phyloP scores from a whole-genome alignment of 2,888 invertebrate genomes.

The Zaprionus bogoriensis region DNA sequence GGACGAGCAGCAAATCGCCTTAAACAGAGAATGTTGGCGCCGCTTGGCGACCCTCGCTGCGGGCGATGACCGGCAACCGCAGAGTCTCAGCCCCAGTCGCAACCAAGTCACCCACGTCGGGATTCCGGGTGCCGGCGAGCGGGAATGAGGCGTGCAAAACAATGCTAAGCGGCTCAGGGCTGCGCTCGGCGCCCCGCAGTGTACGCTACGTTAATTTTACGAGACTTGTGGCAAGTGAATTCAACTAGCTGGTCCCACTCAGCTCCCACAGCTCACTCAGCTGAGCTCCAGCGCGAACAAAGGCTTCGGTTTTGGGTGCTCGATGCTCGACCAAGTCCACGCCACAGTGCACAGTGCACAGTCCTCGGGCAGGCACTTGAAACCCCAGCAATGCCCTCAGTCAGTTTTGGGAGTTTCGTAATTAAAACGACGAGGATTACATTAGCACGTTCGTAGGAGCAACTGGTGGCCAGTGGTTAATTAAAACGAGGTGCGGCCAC shows the following conservation, averaged over 20 bases:
- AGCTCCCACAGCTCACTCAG: too few species aligned
- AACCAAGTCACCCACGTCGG: slow-evolving; percentile 24
- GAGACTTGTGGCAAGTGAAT: slow-evolving; percentile 61
- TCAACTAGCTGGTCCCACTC: slow-evolving; percentile 44
- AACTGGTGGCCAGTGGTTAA: slow-evolving; percentile 71
- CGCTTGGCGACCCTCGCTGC: slow-evolving; percentile 34
- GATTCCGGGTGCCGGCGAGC: not conserved
- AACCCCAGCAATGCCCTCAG: slow-evolving; percentile 24
- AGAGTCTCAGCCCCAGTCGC: not conserved
- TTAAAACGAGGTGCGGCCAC: slow-evolving; percentile 51
- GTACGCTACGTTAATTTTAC: slow-evolving; percentile 65
- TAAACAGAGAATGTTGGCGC: slow-evolving; percentile 32
- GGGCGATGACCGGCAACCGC: slow-evolving; percentile 22
- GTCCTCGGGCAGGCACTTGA: slow-evolving; percentile 29
- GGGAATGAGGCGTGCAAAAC: slow-evolving; percentile 32
- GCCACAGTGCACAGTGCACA: not conserved
- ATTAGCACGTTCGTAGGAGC: slow-evolving; percentile 64
- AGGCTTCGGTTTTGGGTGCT: slow-evolving; percentile 13
- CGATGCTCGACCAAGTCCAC: slow-evolving; percentile 3
- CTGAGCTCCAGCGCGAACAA: slow-evolving; percentile 20
- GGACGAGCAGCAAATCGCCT: slow-evolving; percentile 53
- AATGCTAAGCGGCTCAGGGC: slow-evolving; percentile 53
- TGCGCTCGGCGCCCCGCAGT: slow-evolving; percentile 36
- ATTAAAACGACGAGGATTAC: slow-evolving; percentile 71
- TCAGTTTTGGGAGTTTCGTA: slow-evolving; percentile 65